Evolutionary conservation across 2,888 invertebrate species (phyloP), one percentile per base, ranked within the genome.

Genomic region (Limnephilus auricula): DNA sequence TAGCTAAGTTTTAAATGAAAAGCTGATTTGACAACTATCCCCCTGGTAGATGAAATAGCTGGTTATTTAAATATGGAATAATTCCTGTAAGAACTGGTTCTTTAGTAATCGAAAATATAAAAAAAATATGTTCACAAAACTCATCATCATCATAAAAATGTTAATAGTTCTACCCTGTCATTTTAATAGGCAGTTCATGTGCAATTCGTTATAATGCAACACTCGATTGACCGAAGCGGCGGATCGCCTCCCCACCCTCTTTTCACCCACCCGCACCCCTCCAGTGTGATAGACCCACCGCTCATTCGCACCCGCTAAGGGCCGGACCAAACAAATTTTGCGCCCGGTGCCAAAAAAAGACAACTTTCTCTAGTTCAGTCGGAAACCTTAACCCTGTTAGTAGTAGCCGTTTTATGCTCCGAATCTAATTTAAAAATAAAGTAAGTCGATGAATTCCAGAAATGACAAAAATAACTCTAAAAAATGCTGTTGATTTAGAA

Each of bases 161-260:
- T 10, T 4, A 13, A 50, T 25, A 79, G 89, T 92, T 32, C 92
- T 83, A 78, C 88, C 45, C 92, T 92, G 92, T 25, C 86, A 91
- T 92, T 92, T 92, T 92, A 92, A 92, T 92, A 92, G 92, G 92
- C 92, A 92, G 90, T 91, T 92, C 92, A 92, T 92, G 92, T 92
- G 92, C 92, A 92, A 92, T 92, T 92, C 92, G 92, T 92, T 92
- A 92, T 92, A 92, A 92, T 92, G 92, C 92, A 92, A 92, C 90
- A 92, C 91, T 92, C 92, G 92, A 92, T 92, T 92, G 92, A 92
- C 92, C 92, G 92, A 88, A 90, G 87, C 91, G 89, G 89, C 78
- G 88, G 37, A n/a, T 65, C 79, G 65, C 37, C 85, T 65, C 65
- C 65, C 50, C 6, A 15, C 89, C 89, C 40, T 79, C 86, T n/a